A percentile compares a stretch with the other conserved stretches of the same genome.
Evolutionary conservation across 2,888 invertebrate species (phyloP).

Genomic region (Candidula unifasciata): DNA sequence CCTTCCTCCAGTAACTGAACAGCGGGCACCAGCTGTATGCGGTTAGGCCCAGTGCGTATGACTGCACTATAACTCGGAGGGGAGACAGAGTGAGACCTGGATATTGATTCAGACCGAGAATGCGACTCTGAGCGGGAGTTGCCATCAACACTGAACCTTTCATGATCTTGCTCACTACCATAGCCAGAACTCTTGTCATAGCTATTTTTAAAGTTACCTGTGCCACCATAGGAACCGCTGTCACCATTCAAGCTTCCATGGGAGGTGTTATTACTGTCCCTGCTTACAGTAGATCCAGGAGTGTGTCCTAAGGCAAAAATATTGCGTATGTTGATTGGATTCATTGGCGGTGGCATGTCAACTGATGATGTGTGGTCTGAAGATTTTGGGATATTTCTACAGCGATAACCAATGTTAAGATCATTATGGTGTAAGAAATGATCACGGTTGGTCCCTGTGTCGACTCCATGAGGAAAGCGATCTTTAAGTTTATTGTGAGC

Average conservation of each 20-base stretch:
- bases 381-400: background rate
- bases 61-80: slow-evolving; percentile 72
- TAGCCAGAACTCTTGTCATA: slow-evolving; percentile 74
- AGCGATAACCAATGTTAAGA: slow-evolving; percentile 23
- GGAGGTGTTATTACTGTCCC: slow-evolving; percentile 55
- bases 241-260: slow-evolving; percentile 55
- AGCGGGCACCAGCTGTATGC: slow-evolving; percentile 71
- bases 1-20: slow-evolving; percentile 57
- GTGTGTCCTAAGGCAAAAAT: slow-evolving; percentile 65
- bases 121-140: slow-evolving; percentile 58
- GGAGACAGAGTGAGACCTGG: slow-evolving; percentile 57
- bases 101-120: slow-evolving; percentile 56
- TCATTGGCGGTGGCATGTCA: slow-evolving; percentile 71
- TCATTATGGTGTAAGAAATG: slow-evolving; percentile 41
- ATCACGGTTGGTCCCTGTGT: background rate
- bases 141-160: slow-evolving; percentile 68
- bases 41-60: slow-evolving; percentile 72
- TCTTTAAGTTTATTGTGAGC: background rate
- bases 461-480: slow-evolving; percentile 1
- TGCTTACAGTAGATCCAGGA: slow-evolving; percentile 43
- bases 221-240: slow-evolving; percentile 66
- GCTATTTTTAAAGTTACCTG: slow-evolving; percentile 64
- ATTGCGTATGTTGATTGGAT: slow-evolving; percentile 68
- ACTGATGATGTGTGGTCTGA: slow-evolving; percentile 41
- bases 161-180: slow-evolving; percentile 72